phyloP scores from a whole-genome alignment of 92 coral and sea anemone genomes.

The Porites divaricata region DNA sequence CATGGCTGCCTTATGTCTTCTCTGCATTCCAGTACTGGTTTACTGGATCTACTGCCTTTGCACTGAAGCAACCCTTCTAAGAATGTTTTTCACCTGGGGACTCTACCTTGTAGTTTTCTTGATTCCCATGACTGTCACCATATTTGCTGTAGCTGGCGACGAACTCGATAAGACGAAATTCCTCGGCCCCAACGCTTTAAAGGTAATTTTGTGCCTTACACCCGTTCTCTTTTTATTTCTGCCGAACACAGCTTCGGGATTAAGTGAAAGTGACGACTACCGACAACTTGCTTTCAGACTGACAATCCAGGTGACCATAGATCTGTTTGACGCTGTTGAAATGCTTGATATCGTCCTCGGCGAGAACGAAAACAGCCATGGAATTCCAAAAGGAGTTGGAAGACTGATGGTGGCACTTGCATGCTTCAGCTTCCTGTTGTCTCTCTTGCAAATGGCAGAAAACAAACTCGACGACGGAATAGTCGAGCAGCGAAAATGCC shows the following conservation, averaged over 20 bases:
- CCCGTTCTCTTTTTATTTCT: constrained; percentile 31
- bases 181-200: constrained; percentile 17
- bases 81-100: background rate
- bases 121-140: background rate
- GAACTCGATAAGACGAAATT: background rate
- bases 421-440: constrained; percentile 44
- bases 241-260: constrained; percentile 8
- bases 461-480: constrained; percentile 17
- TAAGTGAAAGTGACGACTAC: background rate
- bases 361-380: constrained; percentile 22
- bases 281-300: constrained; percentile 50
- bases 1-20: background rate
- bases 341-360: constrained; percentile 56
- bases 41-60: background rate
- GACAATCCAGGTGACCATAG: constrained; percentile 39
- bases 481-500: background rate
- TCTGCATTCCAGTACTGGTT: background rate
- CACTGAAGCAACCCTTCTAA: background rate
- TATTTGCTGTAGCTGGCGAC: constrained; percentile 9
- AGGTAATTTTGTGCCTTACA: constrained; percentile 5
- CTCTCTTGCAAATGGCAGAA: constrained; percentile 55
- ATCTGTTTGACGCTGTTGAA: constrained; percentile 70
- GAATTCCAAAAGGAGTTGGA: constrained; percentile 13
- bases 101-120: background rate
- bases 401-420: constrained; percentile 30